Evolutionary conservation across 2,888 invertebrate species (phyloP), one percentile per base, ranked within the genome.

Genomic region (Neoitamus cyanurus): DNA sequence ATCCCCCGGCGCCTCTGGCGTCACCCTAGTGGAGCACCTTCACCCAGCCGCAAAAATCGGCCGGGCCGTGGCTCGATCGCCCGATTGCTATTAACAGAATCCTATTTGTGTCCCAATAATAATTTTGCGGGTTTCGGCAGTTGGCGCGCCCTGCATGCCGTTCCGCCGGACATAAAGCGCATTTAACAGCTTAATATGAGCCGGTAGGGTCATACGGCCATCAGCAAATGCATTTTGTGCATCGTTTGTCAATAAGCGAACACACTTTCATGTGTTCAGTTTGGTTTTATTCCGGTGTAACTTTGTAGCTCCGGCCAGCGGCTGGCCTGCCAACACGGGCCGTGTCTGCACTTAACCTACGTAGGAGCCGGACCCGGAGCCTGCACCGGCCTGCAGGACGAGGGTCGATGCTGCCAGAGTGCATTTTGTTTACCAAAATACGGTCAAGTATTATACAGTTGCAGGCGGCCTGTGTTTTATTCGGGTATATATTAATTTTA

Each of bases 401-500:
- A 31, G 42, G 80, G 31, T 34, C 13, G 80, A 31, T 68, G 34
- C 36, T 68, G 80, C 68, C 58, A 31, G 82, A 83, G 72, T 83
- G 83, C 72, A 83, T 72, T 83, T 83, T 83, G 72, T 83, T 72
- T 78, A 78, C 48, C 72, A 83, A 83, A 72, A 83, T 72, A 82
- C 82, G 82, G 82, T 82, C 82, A 82, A 82, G 82, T 69, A 69
- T 37, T 82, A 82, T 69, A 82, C 85, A 85, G 75, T 86, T 89
- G 88, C 89, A 89, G 68, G 82, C 82, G 37, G 36, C 37, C 69
- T 80, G 80, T 82, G 82, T 82, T 82, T 82, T 82, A 82, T 82
- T 82, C 82, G 69, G 89, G 90, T 89, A 90, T 91, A 90, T 90
- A 90, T 90, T 91, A 84, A 84, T 84, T 84, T 84, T 84, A 84